These are phyloP conservation scores for Scelioninae gen. 1 DNA, from an alignment of 2,888 invertebrate genomes.

Conservation along the genomic window DNA sequence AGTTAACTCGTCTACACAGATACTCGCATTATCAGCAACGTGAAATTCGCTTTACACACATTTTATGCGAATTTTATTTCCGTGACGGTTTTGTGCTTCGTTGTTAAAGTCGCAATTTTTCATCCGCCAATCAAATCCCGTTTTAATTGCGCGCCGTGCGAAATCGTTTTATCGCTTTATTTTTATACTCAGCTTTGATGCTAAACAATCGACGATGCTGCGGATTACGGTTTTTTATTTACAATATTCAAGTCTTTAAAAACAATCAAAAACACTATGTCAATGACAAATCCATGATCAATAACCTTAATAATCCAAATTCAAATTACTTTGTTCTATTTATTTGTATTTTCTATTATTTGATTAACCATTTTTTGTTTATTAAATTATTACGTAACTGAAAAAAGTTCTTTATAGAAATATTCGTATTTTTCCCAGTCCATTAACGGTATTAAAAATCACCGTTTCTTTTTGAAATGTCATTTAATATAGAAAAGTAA, in stretches of 20 bases:
- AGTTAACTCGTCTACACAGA: constrained; percentile 34
- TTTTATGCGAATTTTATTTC: constrained; percentile 43
- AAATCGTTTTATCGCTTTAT: constrained; percentile 46
- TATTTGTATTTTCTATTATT: no score
- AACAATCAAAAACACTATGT: no score
- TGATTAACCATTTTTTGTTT: no score
- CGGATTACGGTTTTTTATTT: no score
- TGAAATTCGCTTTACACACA: constrained; percentile 33
- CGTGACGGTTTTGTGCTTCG: constrained; percentile 19
- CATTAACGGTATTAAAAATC: no score
- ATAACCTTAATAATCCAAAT: neutral
- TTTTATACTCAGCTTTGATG: constrained; percentile 18
- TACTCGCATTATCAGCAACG: constrained; percentile 23
- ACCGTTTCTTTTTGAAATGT: no score
- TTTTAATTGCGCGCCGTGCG: constrained; percentile 50
- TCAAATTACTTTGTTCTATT: no score
- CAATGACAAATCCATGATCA: neutral
- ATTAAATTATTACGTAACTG: no score
- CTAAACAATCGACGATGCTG: constrained; percentile 5
- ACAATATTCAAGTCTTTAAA: no score
- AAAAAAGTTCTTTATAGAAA: no score
- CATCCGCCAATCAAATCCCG: constrained; percentile 52
- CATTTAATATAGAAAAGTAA: no score
- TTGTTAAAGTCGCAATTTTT: constrained; percentile 32
- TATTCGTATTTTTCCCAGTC: no score